Evolutionary conservation across 2,113 vertebrate genomes (phyloP).

Genomic region (Polypterus bichir): DNA sequence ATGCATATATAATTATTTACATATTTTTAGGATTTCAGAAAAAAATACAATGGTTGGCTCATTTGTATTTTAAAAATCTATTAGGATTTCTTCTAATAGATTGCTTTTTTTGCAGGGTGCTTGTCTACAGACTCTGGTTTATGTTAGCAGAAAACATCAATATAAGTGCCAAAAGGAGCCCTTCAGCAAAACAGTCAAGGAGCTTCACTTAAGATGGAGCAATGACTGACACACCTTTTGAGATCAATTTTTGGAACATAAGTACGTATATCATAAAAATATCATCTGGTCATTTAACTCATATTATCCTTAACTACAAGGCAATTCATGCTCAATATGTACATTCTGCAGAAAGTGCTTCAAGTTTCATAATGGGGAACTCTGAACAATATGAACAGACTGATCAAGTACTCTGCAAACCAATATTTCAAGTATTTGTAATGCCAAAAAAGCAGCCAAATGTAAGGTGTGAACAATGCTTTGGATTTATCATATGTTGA

Average conservation of each 20-base stretch:
- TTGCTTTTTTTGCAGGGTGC: background rate
- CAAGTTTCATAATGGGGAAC: background rate
- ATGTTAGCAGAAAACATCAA: conserved; percentile 17
- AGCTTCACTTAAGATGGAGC: conserved; percentile 10
- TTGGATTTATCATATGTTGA: too few species aligned
- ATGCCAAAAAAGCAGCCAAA: too few species aligned
- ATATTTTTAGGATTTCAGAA: too few species aligned
- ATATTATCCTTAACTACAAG: conserved; percentile 7
- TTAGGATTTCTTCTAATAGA: background rate
- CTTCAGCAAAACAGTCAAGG: conserved; percentile 19
- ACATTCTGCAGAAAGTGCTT: background rate
- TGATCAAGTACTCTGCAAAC: too few species aligned
- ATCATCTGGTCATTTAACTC: conserved; percentile 8
- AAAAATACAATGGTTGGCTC: too few species aligned
- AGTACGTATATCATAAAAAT: conserved; percentile 15
- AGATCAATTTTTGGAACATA: conserved; percentile 22
- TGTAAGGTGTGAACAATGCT: too few species aligned
- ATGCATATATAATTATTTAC: too few species aligned
- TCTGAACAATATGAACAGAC: too few species aligned
- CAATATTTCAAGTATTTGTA: too few species aligned
- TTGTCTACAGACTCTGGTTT: conserved; percentile 6
- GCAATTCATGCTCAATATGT: background rate
- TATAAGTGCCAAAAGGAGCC: conserved; percentile 20
- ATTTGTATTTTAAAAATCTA: too few species aligned
- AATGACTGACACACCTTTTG: conserved; percentile 18